Percentiles rank a stretch among this genome's conserved stretches.
phyloP scores from a whole-genome alignment of 2,888 invertebrate genomes.

The Sturmia bella region DNA sequence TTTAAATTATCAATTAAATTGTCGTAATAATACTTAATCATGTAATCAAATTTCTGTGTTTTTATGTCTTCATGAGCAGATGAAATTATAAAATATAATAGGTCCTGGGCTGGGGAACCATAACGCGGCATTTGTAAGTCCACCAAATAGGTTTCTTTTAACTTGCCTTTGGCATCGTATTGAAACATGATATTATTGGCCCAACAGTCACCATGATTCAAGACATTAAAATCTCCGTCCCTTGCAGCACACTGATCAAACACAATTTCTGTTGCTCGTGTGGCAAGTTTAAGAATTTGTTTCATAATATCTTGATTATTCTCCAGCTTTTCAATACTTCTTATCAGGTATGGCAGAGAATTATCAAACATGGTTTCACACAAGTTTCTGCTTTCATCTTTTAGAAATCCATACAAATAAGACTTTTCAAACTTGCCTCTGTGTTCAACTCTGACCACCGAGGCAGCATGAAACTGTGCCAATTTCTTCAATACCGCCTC shows the following conservation, averaged over 20 bases:
- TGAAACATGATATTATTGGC: conserved; percentile 78
- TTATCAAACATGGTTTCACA: conserved; percentile 77
- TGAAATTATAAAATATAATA: conserved; percentile 72
- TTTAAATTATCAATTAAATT: conserved; percentile 73
- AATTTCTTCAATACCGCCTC: conserved; percentile 75
- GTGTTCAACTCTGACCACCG: conserved; percentile 73
- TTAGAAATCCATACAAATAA: conserved; percentile 57
- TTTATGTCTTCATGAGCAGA: conserved; percentile 71
- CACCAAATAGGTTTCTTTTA: conserved; percentile 74
- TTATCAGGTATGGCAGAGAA: conserved; percentile 50
- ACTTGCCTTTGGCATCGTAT: conserved; percentile 70
- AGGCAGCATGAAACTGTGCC: conserved; percentile 79
- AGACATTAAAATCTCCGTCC: conserved; percentile 72
- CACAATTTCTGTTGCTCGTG: background rate
- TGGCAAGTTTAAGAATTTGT: conserved; percentile 9
- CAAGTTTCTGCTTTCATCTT: conserved; percentile 49
- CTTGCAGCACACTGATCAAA: background rate
- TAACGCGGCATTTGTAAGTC: conserved; percentile 76
- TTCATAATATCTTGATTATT: conserved; percentile 24
- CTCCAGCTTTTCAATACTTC: conserved; percentile 15
- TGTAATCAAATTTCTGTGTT: conserved; percentile 71
- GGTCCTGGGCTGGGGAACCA: conserved; percentile 72
- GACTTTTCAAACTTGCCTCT: conserved; percentile 69
- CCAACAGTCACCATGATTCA: conserved; percentile 79
- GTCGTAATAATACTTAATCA: conserved; percentile 72